Base-by-base conservation (phyloP, 2,113 vertebrate species). In the Phylloscopus whistleri region DNA sequence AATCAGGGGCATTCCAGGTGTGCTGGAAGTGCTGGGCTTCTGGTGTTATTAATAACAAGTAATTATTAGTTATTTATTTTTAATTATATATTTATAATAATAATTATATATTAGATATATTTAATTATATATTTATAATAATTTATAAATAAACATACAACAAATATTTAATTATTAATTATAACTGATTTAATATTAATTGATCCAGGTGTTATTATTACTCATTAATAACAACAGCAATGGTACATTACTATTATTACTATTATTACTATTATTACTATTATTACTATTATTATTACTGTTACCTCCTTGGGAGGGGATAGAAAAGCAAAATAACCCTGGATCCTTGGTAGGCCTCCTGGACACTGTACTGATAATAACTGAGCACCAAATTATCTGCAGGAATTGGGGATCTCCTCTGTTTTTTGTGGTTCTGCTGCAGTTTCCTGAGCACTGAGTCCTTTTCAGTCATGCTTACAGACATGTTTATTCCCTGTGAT, bases 391-490 rank as follows among this genome's bases (percentile, higher is more conserved):
- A 33, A 17, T 28, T 23, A 22, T 27, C 28, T 84, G 41, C 46
- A 53, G 64, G 28, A 80, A 43, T 5, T 15, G 28, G 41, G 46
- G 13, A 4, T 76, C 21, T 82, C 9, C 69, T 53, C 16, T 94
- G 0, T 0, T 62, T 51, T 90, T 30, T 30, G n/a, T 55, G 33
- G 1, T 30, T 59, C 53, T 87, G 27, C 53, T 13, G 0, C 30
- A 22, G 53, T 16, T 4, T 27, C 7, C 4, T 1, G 37, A 79
- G 58, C n/a, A 2, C 33, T 16, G 7, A 3, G 3, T 20, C 24
- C 49, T 37, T 73, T 17, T 1, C 28, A 1, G 28, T 16, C 21
- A 1, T 23, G 13, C 60, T 79, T 23, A 8, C 31, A 24, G 4
- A 4, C n/a, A 8, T 51, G 55, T 63, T 33, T 39, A 21, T 68